A percentile compares a stretch with the other conserved stretches of the same genome.
These are phyloP conservation scores for Pogonocichla stellata DNA, from an alignment of 2,113 vertebrate genomes.

Conservation along the genomic window DNA sequence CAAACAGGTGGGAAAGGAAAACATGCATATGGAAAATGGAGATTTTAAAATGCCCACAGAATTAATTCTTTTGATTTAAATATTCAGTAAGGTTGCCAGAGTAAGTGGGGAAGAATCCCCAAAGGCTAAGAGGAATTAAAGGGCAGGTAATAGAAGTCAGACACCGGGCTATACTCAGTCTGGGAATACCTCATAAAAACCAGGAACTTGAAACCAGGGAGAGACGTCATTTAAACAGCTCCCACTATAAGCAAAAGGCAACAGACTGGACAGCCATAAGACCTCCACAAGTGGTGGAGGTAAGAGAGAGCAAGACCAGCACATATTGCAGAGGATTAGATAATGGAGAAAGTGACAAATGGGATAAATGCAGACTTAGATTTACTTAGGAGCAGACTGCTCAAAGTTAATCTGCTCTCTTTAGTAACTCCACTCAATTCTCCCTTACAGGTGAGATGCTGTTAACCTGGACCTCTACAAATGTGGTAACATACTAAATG, in stretches of 20 bases:
- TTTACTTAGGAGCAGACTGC: neutral
- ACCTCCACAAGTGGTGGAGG: neutral
- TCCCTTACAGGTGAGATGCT: neutral
- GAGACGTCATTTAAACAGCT: neutral
- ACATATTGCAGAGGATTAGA: neutral
- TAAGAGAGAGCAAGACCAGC: neutral
- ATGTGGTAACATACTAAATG: neutral
- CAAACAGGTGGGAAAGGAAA: neutral
- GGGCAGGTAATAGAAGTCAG: neutral
- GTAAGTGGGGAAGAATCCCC: neutral
- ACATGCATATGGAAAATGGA: neutral
- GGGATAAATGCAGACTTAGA: neutral
- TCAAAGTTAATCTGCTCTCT: neutral
- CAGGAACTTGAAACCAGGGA: neutral
- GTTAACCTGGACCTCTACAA: neutral
- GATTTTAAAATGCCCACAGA: neutral
- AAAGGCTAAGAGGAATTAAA: neutral
- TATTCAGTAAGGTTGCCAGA: neutral
- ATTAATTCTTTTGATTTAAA: neutral
- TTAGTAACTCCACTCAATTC: neutral
- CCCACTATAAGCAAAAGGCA: neutral
- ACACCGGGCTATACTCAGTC: neutral
- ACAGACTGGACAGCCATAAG: neutral
- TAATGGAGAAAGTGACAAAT: neutral
- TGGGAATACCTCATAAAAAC: neutral